These are phyloP conservation scores for Trididemnum nubilum DNA, from an alignment of 23 tunicate species.

Conservation along the genomic window DNA sequence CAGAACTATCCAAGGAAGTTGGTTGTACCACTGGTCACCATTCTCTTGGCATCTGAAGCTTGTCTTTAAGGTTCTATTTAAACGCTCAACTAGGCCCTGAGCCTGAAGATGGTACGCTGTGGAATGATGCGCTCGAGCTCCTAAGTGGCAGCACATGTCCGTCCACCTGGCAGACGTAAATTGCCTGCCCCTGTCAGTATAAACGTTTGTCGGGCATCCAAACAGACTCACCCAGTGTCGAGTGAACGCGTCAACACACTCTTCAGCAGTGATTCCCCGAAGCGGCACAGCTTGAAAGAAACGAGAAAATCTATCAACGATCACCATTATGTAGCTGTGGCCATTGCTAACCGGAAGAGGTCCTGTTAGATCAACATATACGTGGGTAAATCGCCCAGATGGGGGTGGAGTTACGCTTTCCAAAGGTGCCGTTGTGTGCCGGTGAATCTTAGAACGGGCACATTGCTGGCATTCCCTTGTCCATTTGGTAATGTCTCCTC, in stretches of 20 bases:
- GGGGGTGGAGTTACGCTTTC: no score
- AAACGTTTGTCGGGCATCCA: background rate
- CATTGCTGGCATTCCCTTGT: background rate
- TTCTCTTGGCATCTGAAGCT: background rate
- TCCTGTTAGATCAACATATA: background rate
- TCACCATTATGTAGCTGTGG: background rate
- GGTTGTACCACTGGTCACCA: background rate
- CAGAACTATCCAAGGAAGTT: background rate
- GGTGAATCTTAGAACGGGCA: no score
- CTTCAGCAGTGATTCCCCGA: background rate
- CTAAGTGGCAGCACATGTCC: background rate
- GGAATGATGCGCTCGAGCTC: background rate
- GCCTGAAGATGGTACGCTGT: background rate
- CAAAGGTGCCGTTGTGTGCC: no score
- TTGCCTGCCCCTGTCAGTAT: background rate
- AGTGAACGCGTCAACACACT: background rate
- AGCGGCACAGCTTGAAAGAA: no score
- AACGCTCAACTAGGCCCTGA: no score
- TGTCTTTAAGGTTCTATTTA: background rate
- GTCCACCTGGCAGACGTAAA: background rate
- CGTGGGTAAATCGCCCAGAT: no score
- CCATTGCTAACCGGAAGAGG: background rate
- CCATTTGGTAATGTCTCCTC: background rate
- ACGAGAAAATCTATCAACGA: background rate
- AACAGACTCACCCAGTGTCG: background rate